Conservation (phyloP, 1,140 invertebrate species). For the Trichonephila inaurata region DNA sequence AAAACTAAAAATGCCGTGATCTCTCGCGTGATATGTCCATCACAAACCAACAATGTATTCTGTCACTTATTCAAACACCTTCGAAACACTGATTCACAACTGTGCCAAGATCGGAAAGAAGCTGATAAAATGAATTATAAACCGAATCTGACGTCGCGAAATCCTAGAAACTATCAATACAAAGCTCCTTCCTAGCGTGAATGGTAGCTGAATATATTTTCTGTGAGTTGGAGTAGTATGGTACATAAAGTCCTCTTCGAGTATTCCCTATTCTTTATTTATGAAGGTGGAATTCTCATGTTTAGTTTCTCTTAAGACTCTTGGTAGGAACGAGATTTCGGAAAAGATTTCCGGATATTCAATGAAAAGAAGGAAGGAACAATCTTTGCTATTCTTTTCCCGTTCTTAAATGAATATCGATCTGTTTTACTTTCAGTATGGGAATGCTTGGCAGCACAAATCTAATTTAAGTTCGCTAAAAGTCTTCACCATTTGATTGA, state of each 20-base stretch:
- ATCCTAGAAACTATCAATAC: slow-evolving; percentile 26
- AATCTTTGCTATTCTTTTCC: slow-evolving; percentile 14
- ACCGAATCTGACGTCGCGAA: background rate
- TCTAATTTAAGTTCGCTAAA: slow-evolving; percentile 26
- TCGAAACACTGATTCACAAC: background rate
- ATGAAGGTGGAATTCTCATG: slow-evolving; percentile 29
- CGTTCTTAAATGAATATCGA: slow-evolving; percentile 15
- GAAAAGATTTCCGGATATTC: slow-evolving; percentile 20
- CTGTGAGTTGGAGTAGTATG: background rate
- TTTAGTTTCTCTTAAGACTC: slow-evolving; percentile 11
- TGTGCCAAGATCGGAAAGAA: background rate
- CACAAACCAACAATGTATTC: background rate
- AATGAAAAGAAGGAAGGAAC: slow-evolving; percentile 39
- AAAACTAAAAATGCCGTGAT: background rate
- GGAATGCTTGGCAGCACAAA: background rate
- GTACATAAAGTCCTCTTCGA: slow-evolving; percentile 1
- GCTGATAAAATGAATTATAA: slow-evolving; percentile 32
- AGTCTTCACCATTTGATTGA: background rate
- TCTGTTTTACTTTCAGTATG: background rate
- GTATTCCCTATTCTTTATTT: slow-evolving; percentile 44
- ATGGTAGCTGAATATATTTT: slow-evolving; percentile 35
- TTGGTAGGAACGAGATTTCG: slow-evolving; percentile 32
- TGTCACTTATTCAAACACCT: background rate
- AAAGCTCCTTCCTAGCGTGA: slow-evolving; percentile 3
- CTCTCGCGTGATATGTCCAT: background rate